Evolutionary conservation across 2,888 invertebrate genomes (phyloP), one percentile per base, ranked within the genome.

Genomic region (Melanargia galathea): DNA sequence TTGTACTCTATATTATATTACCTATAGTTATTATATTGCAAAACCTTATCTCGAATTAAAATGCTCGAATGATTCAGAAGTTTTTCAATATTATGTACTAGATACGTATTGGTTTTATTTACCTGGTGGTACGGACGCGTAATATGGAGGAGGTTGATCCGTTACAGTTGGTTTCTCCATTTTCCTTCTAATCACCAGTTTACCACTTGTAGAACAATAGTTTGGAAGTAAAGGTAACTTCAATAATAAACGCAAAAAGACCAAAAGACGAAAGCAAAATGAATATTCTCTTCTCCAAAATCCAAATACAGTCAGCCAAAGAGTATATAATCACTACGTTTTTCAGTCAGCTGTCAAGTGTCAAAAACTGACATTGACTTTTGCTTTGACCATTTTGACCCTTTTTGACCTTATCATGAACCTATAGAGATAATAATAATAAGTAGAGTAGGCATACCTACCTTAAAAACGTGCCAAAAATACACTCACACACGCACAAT

Each of bases 61-160:
- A 45, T 58, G 38, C 64, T 70, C 65, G 73, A 71, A 73, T 84
- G 84, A 84, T 80, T 84, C 83, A 84, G 73, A 75, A 63, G 55
- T 64, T 70, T 40, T 64, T 48, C 46, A 48, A 56, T 59, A 66
- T 70, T 66, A 72, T 71, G 71, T 67, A n/a, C n/a, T n/a, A 69
- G 69, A 54, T 51, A 56, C 54, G 18, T 24, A 24, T 26, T 54
- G 6, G 40, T 46, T 59, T 40, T 54, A 71, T 20, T 24, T 79
- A 90, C 90, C 84, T 79, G 82, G 80, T 43, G 77, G 79, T 62
- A 81, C 70, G 16, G 84, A 73, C 18, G 92, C 92, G 0, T 92
- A 92, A 74, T 93, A 93, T 6, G 92, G 92, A 0, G 93, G 93
- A 11, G 93, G 93, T 60, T 86, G 87, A 38, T 86, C 90, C 33